Evolutionary conservation across 2,113 vertebrate species (phyloP).

Genomic region (Neotoma lepida): DNA sequence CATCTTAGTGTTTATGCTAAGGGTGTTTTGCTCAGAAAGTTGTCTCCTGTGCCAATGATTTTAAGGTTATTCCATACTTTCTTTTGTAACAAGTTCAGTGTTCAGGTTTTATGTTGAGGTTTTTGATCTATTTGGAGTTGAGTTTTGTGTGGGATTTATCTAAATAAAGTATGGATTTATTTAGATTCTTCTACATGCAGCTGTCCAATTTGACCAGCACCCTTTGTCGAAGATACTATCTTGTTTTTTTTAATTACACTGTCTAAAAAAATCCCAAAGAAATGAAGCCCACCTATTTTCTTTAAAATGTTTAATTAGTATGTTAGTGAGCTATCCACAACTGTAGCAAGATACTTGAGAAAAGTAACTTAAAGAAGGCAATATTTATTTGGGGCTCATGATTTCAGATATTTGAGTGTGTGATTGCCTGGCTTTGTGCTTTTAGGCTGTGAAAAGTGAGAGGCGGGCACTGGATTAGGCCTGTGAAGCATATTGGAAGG

Average conservation of each 20-base stretch:
- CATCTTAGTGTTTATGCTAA: neutral
- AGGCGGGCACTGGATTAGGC: neutral
- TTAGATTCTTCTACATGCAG: neutral
- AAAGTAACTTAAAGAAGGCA: neutral
- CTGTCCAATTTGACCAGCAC: neutral
- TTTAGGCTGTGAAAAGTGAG: neutral
- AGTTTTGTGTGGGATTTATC: neutral
- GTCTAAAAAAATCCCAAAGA: neutral
- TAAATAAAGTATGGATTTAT: neutral
- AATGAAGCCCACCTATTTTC: neutral
- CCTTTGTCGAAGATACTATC: neutral
- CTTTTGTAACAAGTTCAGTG: neutral
- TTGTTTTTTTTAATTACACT: neutral
- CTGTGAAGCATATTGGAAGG: too few species aligned
- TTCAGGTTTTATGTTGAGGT: neutral
- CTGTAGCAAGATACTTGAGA: neutral
- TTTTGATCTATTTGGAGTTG: neutral
- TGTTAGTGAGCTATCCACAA: neutral
- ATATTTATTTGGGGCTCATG: neutral
- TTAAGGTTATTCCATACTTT: neutral
- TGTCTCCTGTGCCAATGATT: neutral
- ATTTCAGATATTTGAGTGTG: neutral
- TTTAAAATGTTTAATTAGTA: constrained; percentile 3
- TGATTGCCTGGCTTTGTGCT: neutral
- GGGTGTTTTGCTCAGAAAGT: neutral